phyloP scores from a whole-genome alignment of 1,140 invertebrate species.

The Psilanteris sp. region DNA sequence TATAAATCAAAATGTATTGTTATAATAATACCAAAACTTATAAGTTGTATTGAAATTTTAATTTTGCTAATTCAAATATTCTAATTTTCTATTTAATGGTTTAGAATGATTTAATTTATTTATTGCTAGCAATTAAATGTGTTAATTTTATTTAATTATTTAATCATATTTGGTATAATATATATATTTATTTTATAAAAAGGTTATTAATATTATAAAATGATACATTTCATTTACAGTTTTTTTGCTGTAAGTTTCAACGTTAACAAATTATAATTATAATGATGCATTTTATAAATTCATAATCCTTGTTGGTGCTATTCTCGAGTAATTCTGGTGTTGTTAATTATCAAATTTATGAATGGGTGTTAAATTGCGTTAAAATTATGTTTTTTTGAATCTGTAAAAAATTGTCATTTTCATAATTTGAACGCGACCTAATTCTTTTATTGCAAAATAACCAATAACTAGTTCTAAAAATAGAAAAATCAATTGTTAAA shows the following conservation, averaged over 20 bases:
- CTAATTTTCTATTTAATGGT: too few species aligned
- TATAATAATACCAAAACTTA: too few species aligned
- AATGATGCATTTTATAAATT: conserved; percentile 36
- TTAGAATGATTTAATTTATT: too few species aligned
- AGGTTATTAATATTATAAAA: too few species aligned
- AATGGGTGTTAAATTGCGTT: conserved; percentile 3
- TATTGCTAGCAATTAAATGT: too few species aligned
- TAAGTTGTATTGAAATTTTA: too few species aligned
- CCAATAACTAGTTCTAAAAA: not conserved
- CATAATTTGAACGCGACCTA: conserved; percentile 5
- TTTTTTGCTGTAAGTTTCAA: not conserved
- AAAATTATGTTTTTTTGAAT: too few species aligned
- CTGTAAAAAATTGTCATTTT: conserved; percentile 5
- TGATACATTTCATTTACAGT: too few species aligned
- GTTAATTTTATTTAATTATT: too few species aligned
- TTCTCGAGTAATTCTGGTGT: conserved; percentile 32
- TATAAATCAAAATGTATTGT: conserved; percentile 9
- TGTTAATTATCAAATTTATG: conserved; percentile 7
- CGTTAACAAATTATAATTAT: not conserved
- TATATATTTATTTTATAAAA: too few species aligned
- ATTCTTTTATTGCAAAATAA: conserved; percentile 29
- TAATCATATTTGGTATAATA: too few species aligned
- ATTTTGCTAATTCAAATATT: too few species aligned
- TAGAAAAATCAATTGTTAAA: conserved; percentile 26
- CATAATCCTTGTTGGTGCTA: conserved; percentile 27